These are phyloP conservation scores for Heterotis niloticus DNA, from an alignment of 2,113 vertebrate species.

Conservation along the genomic window DNA sequence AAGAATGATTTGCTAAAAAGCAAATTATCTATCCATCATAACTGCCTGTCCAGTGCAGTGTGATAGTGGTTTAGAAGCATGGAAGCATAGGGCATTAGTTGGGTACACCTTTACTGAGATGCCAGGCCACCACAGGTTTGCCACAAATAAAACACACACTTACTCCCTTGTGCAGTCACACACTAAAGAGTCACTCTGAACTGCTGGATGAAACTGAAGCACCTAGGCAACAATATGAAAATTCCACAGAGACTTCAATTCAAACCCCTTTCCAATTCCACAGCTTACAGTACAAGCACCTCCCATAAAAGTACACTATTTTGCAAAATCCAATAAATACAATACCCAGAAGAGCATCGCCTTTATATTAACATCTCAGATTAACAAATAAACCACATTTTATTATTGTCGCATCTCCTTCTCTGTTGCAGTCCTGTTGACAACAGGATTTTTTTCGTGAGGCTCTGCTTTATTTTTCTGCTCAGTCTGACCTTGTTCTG, in stretches of 20 bases:
- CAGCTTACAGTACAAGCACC: too few species aligned
- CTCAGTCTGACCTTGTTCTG: neutral
- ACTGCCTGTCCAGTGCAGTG: neutral
- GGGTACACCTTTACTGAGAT: neutral
- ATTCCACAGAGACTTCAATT: too few species aligned
- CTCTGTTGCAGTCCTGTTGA: neutral
- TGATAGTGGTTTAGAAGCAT: neutral
- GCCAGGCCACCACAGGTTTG: neutral
- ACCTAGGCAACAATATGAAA: too few species aligned
- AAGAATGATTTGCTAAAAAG: too few species aligned
- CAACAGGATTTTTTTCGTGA: neutral
- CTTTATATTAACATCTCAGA: too few species aligned
- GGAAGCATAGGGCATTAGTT: neutral
- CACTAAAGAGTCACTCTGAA: neutral
- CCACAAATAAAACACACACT: neutral
- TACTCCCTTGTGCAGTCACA: neutral
- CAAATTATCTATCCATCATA: neutral
- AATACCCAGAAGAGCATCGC: too few species aligned
- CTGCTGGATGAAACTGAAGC: too few species aligned
- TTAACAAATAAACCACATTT: neutral
- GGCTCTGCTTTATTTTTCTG: neutral
- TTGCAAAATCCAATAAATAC: too few species aligned
- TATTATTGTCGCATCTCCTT: conserved; percentile 15
- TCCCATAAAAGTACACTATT: too few species aligned
- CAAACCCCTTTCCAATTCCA: too few species aligned